A percentile compares a stretch with the other conserved stretches of the same genome.
Evolutionary conservation across 2,888 invertebrate genomes (phyloP).

Genomic region (Diarsia rubi): DNA sequence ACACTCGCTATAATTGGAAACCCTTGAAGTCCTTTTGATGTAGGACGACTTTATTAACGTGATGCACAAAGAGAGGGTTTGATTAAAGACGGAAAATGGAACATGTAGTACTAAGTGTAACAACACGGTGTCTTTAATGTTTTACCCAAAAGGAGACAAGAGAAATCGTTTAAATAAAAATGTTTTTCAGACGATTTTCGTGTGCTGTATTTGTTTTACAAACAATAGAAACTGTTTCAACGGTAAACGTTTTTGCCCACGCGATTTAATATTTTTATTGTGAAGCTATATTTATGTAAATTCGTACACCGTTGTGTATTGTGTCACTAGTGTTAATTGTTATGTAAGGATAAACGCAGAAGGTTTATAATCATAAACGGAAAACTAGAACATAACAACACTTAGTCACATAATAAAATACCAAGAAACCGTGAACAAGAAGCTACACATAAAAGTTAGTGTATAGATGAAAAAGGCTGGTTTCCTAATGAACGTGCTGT

Average conservation of each 20-base stretch:
- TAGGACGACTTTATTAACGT: slow-evolving; percentile 67
- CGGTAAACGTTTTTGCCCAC: slow-evolving; percentile 32
- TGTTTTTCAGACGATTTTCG: slow-evolving; percentile 35
- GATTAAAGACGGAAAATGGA: slow-evolving; percentile 60
- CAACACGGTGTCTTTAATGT: slow-evolving; percentile 23
- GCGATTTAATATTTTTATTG: slow-evolving; percentile 35
- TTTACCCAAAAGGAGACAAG: slow-evolving; percentile 28
- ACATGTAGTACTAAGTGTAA: slow-evolving; percentile 38
- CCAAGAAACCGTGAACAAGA: slow-evolving; percentile 23
- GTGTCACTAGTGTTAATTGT: slow-evolving; percentile 15
- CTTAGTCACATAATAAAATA: slow-evolving; percentile 9
- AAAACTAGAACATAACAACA: slow-evolving; percentile 7
- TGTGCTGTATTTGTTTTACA: slow-evolving; percentile 31
- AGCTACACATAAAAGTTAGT: slow-evolving; percentile 20
- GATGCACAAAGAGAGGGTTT: slow-evolving; percentile 70
- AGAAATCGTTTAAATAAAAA: slow-evolving; percentile 22
- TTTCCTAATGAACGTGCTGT: slow-evolving; percentile 53
- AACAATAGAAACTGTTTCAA: slow-evolving; percentile 30
- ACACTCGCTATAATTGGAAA: slow-evolving; percentile 70
- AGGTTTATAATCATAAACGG: not conserved
- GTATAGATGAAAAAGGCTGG: slow-evolving; percentile 30
- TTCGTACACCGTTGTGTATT: slow-evolving; percentile 20
- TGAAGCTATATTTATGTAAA: slow-evolving; percentile 15
- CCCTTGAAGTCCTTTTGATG: slow-evolving; percentile 70
- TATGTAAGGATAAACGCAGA: not conserved